phyloP scores from a whole-genome alignment of 2,888 invertebrate species.

The Sericinus montela region DNA sequence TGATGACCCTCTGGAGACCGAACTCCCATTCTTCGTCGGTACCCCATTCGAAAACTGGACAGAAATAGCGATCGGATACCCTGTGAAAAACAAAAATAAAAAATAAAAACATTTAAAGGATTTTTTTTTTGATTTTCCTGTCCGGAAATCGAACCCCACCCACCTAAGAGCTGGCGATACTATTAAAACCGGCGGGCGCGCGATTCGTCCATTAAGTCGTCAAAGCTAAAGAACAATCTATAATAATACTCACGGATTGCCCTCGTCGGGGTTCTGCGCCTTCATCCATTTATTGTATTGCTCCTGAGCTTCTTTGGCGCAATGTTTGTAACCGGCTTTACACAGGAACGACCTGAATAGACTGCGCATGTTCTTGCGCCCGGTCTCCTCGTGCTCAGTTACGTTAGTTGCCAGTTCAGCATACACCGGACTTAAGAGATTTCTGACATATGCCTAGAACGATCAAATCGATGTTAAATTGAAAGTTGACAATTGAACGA shows the following conservation, averaged over 20 bases:
- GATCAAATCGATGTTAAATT: not conserved
- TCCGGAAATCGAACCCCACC: too few relatives aligned
- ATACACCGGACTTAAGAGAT: conserved; percentile 84
- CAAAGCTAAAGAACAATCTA: too few relatives aligned
- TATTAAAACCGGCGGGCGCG: too few relatives aligned
- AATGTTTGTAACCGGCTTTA: conserved; percentile 86
- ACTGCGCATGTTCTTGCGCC: conserved; percentile 83
- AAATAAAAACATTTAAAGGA: too few relatives aligned
- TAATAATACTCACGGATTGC: conserved; percentile 84
- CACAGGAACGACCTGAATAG: conserved; percentile 86
- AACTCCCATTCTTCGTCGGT: conserved; percentile 90
- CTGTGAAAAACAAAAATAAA: conserved; percentile 74
- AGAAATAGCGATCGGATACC: conserved; percentile 86
- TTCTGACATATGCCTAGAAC: conserved; percentile 83
- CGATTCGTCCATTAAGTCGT: too few relatives aligned
- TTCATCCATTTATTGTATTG: conserved; percentile 88
- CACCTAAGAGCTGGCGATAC: too few relatives aligned
- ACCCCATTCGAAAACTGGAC: conserved; percentile 91
- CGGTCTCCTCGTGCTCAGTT: conserved; percentile 80
- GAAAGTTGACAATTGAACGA: too few relatives aligned
- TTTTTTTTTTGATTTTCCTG: too few relatives aligned
- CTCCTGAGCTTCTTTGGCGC: conserved; percentile 85
- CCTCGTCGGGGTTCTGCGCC: conserved; percentile 85
- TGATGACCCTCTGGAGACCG: conserved; percentile 86
- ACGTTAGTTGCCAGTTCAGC: conserved; percentile 79